Percentiles rank a stretch among this genome's conserved stretches.
phyloP scores from a whole-genome alignment of 1,140 invertebrate species.

The Trichonephila clavata region DNA sequence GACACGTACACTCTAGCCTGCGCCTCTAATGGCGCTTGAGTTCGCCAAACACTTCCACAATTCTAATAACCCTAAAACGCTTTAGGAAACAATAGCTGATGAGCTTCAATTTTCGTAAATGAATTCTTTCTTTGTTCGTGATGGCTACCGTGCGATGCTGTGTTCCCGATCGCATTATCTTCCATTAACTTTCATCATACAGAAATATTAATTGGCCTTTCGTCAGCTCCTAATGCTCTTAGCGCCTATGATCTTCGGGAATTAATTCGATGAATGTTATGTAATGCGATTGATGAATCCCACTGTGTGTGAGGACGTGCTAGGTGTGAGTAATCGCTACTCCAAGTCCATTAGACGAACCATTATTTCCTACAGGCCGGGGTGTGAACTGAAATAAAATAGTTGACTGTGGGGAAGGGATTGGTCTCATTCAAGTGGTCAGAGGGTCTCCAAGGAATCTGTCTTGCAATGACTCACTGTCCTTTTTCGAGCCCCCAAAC shows the following conservation, averaged over 20 bases:
- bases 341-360: slow-evolving; percentile 70
- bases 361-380: slow-evolving; percentile 69
- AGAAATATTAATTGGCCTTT: slow-evolving; percentile 75
- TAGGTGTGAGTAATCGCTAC: slow-evolving; percentile 71
- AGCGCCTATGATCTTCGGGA: slow-evolving; percentile 70
- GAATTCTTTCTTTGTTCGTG: too few species aligned
- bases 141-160: too few species aligned
- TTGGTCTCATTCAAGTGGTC: slow-evolving; percentile 28
- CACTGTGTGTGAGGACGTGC: slow-evolving; percentile 54
- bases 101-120: too few species aligned
- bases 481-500: too few species aligned
- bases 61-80: slow-evolving; percentile 76
- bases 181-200: too few species aligned
- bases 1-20: slow-evolving; percentile 53
- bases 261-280: slow-evolving; percentile 75
- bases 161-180: too few species aligned
- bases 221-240: slow-evolving; percentile 74
- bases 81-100: slow-evolving; percentile 73
- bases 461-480: not conserved
- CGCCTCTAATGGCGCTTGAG: slow-evolving; percentile 48
- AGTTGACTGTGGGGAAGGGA: slow-evolving; percentile 39
- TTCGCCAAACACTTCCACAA: slow-evolving; percentile 70
- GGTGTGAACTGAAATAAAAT: slow-evolving; percentile 74
- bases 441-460: not conserved
- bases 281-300: slow-evolving; percentile 75